Conservation (phyloP, 2,888 invertebrate genomes). For the Onchidella celtica region DNA sequence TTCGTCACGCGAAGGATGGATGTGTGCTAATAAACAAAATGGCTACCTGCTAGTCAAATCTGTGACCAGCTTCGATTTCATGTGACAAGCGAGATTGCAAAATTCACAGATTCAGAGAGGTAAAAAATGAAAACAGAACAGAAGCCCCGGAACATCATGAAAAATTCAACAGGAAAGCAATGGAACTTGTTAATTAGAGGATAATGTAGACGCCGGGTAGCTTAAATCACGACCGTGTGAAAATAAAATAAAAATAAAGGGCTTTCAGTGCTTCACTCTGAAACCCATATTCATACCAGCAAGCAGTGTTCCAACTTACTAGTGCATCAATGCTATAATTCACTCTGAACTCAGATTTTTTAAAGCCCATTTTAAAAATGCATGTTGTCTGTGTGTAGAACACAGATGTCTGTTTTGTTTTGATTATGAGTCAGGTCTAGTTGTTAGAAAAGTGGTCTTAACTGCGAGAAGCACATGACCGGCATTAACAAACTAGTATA, state of each 20-base stretch:
- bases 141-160: neutral
- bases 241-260: neutral
- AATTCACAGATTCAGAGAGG: slow-evolving; percentile 17
- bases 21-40: slow-evolving; percentile 30
- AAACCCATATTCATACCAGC: too few species aligned
- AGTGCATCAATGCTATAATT: too few species aligned
- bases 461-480: too few species aligned
- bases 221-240: neutral
- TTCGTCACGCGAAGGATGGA: slow-evolving; percentile 29
- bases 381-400: too few species aligned
- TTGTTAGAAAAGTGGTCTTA: too few species aligned
- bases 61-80: slow-evolving; percentile 19
- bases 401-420: too few species aligned
- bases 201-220: neutral
- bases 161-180: neutral
- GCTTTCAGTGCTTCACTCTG: too few species aligned
- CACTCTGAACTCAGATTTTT: too few species aligned
- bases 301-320: too few species aligned
- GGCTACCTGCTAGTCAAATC: slow-evolving; percentile 18
- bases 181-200: neutral
- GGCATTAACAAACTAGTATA: too few species aligned
- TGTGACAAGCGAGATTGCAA: neutral
- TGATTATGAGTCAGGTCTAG: too few species aligned
- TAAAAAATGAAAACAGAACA: neutral
- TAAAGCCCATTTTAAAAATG: too few species aligned